A percentile compares a stretch with the other conserved stretches of the same genome.
Evolutionary conservation across 2,888 invertebrate species (phyloP).

Genomic region (Morpho helenor): DNA sequence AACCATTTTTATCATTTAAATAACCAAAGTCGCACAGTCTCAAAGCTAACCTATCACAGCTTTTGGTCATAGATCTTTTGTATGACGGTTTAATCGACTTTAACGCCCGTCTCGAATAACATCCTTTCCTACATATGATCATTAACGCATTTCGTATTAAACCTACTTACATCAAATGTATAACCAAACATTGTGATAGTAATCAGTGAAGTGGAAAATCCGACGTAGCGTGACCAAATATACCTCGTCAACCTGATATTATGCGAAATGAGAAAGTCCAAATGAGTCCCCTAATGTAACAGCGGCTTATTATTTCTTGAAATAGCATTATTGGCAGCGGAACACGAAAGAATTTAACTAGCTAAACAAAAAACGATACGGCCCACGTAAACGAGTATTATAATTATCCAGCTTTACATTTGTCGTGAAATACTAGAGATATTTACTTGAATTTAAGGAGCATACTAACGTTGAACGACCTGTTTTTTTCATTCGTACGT

Average conservation of each 20-base stretch:
- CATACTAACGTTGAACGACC: too few relatives aligned
- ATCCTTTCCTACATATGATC: too few relatives aligned
- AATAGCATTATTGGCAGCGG: constrained; percentile 37
- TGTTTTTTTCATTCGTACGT: too few relatives aligned
- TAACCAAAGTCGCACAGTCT: too few relatives aligned
- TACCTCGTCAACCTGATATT: constrained; percentile 48
- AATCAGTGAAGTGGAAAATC: constrained; percentile 36
- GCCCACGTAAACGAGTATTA: constrained; percentile 12
- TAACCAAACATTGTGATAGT: constrained; percentile 33
- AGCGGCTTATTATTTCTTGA: constrained; percentile 43
- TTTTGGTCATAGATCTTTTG: too few relatives aligned
- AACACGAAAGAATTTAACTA: constrained; percentile 32
- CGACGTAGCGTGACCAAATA: constrained; percentile 47
- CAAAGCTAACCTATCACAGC: too few relatives aligned
- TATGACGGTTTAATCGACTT: too few relatives aligned
- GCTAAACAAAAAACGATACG: constrained; percentile 24
- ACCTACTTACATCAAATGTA: constrained; percentile 19
- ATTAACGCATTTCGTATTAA: constrained; percentile 5
- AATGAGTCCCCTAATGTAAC: constrained; percentile 46
- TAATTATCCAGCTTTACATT: too few relatives aligned
- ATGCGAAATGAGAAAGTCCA: constrained; percentile 51
- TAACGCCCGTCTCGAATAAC: too few relatives aligned
- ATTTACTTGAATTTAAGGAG: too few relatives aligned
- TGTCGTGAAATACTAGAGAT: too few relatives aligned
- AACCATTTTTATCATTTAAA: too few relatives aligned